Conservation (phyloP, 2,113 vertebrate species). For the Chaetorhynchus papuensis region DNA sequence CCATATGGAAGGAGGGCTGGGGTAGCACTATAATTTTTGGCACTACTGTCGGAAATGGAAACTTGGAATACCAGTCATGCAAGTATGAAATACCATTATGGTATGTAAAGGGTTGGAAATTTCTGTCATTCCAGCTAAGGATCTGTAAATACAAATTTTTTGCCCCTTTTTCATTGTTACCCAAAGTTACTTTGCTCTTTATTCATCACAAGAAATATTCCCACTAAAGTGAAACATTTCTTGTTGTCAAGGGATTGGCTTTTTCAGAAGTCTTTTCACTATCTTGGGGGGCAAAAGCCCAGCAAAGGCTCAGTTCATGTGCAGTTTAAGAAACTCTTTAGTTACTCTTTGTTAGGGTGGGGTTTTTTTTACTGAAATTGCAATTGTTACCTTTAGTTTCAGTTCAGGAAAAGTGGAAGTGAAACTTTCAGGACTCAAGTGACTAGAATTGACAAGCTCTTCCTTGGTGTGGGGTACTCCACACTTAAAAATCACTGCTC, state of each 20-base stretch:
- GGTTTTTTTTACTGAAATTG: background rate
- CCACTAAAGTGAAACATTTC: background rate
- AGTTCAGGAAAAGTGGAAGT: background rate
- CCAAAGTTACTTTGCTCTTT: background rate
- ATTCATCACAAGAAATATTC: background rate
- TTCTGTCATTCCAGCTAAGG: background rate
- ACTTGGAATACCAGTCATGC: slow-evolving; percentile 46
- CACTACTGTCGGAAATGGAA: background rate
- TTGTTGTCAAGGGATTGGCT: background rate
- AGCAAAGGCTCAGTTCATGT: background rate
- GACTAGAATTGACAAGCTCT: background rate
- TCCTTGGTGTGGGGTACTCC: background rate
- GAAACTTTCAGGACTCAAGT: background rate
- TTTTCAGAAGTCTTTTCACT: background rate
- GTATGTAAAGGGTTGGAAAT: slow-evolving; percentile 13
- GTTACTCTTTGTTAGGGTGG: background rate
- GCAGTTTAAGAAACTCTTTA: background rate
- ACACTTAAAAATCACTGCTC: background rate
- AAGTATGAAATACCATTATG: slow-evolving; percentile 8
- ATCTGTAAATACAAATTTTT: background rate
- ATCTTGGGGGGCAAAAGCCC: fast-evolving
- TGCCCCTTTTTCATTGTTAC: background rate
- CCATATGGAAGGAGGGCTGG: slow-evolving; percentile 10
- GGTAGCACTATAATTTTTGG: slow-evolving; percentile 30
- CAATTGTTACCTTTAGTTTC: background rate